A percentile compares a stretch with the other conserved stretches of the same genome.
These are phyloP conservation scores for Botia kubotai DNA, from an alignment of 2,797 vertebrate species.

Conservation along the genomic window DNA sequence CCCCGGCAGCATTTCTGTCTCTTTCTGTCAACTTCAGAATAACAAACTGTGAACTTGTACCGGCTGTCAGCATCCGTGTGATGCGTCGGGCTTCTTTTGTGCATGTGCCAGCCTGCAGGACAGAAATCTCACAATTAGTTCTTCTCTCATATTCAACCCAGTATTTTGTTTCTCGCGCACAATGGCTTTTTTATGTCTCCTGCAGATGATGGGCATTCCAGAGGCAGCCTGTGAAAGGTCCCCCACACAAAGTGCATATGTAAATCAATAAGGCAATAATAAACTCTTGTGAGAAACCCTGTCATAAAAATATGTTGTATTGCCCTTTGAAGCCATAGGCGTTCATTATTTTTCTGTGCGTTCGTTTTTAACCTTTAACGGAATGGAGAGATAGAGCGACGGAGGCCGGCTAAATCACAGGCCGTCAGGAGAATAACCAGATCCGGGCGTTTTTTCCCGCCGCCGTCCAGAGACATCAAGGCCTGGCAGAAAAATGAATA, in stretches of 20 bases:
- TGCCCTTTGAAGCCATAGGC: slow-evolving; percentile 62
- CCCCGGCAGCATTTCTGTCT: slow-evolving; percentile 54
- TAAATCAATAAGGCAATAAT: slow-evolving; percentile 63
- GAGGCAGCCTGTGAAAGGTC: slow-evolving; percentile 51
- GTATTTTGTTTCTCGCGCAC: slow-evolving; percentile 50
- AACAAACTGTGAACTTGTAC: slow-evolving; percentile 67
- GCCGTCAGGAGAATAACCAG: slow-evolving; percentile 48
- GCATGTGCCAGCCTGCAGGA: slow-evolving; percentile 58
- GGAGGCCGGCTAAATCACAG: slow-evolving; percentile 47
- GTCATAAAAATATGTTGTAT: slow-evolving; percentile 56
- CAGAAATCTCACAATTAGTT: slow-evolving; percentile 62
- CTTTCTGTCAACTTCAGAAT: slow-evolving; percentile 53
- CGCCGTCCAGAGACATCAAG: slow-evolving; percentile 46
- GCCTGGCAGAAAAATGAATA: slow-evolving; percentile 55
- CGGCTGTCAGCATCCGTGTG: slow-evolving; percentile 57
- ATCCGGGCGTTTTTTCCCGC: slow-evolving; percentile 47
- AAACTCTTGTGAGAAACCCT: slow-evolving; percentile 54
- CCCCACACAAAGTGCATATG: slow-evolving; percentile 57
- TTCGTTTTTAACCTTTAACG: slow-evolving; percentile 62
- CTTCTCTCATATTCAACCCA: slow-evolving; percentile 51
- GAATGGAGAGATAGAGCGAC: slow-evolving; percentile 51
- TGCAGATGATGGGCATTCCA: slow-evolving; percentile 39
- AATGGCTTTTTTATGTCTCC: slow-evolving; percentile 43
- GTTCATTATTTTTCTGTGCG: slow-evolving; percentile 58
- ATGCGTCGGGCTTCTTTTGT: slow-evolving; percentile 60